A percentile compares a stretch with the other conserved stretches of the same genome.
Conservation (phyloP, 2,113 vertebrate species). For the Uria lomvia region DNA sequence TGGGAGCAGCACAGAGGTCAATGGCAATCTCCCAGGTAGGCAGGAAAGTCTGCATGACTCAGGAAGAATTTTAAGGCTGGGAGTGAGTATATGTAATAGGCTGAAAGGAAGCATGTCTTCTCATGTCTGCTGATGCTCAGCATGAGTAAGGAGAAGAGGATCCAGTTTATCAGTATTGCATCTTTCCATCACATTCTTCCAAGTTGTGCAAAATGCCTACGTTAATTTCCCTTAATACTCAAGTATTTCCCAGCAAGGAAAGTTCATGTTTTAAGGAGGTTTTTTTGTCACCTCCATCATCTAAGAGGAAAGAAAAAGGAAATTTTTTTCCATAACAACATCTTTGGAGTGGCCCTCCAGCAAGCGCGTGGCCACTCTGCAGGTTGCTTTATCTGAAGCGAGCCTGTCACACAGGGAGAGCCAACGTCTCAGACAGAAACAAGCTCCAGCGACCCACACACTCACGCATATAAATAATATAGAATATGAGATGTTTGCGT, state of each 20-base stretch:
- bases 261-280: neutral
- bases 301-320: neutral
- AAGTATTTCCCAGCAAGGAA: neutral
- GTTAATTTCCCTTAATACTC: neutral
- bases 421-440: neutral
- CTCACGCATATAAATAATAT: neutral
- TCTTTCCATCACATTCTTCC: neutral
- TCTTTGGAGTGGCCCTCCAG: neutral
- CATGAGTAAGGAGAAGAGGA: neutral
- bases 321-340: neutral
- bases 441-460: neutral
- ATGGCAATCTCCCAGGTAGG: neutral
- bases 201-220: neutral
- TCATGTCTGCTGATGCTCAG: neutral
- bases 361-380: neutral
- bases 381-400: neutral
- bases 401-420: neutral
- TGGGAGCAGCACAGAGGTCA: neutral
- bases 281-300: neutral
- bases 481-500: neutral
- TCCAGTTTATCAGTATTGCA: neutral
- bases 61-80: neutral
- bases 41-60: neutral
- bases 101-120: neutral
- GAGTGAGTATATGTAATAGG: accelerated